Conservation (phyloP, 35 echinoderm and acorn worm genomes). For the Eucidaris tribuloides region DNA sequence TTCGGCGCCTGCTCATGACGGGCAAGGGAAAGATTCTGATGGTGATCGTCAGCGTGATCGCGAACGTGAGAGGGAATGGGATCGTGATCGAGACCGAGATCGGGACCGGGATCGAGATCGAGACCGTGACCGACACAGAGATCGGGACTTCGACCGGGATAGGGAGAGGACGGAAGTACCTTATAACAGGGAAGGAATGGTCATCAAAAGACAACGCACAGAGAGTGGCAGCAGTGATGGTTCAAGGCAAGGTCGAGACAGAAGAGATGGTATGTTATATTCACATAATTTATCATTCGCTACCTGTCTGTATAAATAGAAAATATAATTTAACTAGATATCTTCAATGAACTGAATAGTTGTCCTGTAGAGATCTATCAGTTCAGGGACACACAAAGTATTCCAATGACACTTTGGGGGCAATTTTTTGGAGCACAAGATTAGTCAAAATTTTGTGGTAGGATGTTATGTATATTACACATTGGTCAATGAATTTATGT, state of each 20-base stretch:
- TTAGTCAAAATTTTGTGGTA: too few relatives aligned
- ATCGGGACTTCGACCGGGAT: conserved; percentile 11
- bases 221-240: conserved; percentile 99
- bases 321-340: too few relatives aligned
- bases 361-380: too few relatives aligned
- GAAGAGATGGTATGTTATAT: conserved; percentile 25
- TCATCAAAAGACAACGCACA: conserved; percentile 59
- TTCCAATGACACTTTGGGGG: too few relatives aligned
- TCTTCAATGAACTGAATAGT: too few relatives aligned
- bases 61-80: background rate
- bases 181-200: conserved; percentile 25
- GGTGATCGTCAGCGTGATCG: background rate
- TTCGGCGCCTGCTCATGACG: background rate
- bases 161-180: background rate
- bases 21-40: background rate
- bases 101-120: conserved; percentile 1
- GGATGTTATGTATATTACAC: too few relatives aligned
- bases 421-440: too few relatives aligned
- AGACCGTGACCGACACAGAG: conserved; percentile 7
- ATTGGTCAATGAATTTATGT: too few relatives aligned
- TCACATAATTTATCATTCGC: too few relatives aligned
- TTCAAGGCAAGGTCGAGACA: conserved; percentile 76
- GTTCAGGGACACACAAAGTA: too few relatives aligned
- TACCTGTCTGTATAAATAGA: too few relatives aligned
- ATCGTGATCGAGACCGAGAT: background rate